Evolutionary conservation across 2,113 vertebrate species (phyloP).

Genomic region (Poeciliopsis turrubarensis): DNA sequence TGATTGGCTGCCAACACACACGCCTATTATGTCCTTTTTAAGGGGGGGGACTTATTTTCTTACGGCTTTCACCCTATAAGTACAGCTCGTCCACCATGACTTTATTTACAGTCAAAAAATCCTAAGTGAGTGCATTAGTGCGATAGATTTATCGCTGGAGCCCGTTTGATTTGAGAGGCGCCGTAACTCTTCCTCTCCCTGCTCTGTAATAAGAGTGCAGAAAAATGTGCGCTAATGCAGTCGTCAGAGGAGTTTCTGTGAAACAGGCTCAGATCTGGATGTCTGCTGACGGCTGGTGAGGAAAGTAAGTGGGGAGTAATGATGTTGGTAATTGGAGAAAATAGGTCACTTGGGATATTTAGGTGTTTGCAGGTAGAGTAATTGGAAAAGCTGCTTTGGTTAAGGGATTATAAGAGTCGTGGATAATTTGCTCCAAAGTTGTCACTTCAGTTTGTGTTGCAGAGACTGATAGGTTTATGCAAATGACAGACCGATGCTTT

Average conservation of each 20-base stretch:
- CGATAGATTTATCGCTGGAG: constrained; percentile 73
- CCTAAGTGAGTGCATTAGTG: constrained; percentile 71
- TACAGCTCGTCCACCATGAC: constrained; percentile 66
- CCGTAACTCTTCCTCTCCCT: constrained; percentile 70
- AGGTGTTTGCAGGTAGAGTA: constrained; percentile 77
- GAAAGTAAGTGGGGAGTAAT: constrained; percentile 73
- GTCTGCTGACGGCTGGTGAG: constrained; percentile 54
- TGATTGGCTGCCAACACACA: constrained; percentile 65
- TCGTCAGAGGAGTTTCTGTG: constrained; percentile 50
- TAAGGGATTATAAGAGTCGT: constrained; percentile 76
- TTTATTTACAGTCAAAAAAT: constrained; percentile 79
- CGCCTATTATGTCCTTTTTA: constrained; percentile 51
- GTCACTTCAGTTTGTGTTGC: constrained; percentile 86
- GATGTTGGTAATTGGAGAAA: constrained; percentile 77
- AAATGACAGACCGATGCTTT: constrained; percentile 65
- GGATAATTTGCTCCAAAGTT: constrained; percentile 78
- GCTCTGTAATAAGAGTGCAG: constrained; percentile 66
- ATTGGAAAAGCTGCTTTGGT: constrained; percentile 73
- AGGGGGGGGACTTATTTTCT: constrained; percentile 57
- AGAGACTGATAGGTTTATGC: constrained; percentile 82
- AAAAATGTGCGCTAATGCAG: constrained; percentile 70
- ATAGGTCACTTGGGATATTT: constrained; percentile 71
- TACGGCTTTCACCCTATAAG: constrained; percentile 60
- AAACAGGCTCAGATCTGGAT: constrained; percentile 58
- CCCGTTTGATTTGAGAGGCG: constrained; percentile 68